Evolutionary conservation across 1,140 invertebrate species (phyloP).

Genomic region (Antheraea mylitta): DNA sequence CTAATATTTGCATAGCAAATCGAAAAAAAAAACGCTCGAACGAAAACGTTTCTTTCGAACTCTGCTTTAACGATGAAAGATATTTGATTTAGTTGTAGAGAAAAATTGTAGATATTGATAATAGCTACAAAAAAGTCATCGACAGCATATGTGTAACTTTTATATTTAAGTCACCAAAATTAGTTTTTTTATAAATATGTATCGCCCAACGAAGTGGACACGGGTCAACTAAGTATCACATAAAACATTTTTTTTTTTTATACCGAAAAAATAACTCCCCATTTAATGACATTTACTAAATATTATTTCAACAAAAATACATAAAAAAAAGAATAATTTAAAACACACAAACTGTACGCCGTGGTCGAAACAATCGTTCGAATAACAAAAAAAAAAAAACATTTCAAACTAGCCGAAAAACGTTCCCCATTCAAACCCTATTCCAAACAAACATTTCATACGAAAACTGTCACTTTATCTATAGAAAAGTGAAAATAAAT

Average conservation of each 20-base stretch:
- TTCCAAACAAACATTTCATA: slow-evolving; percentile 72
- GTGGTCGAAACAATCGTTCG: slow-evolving; percentile 38
- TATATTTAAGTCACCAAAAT: too few relatives aligned
- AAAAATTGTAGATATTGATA: too few relatives aligned
- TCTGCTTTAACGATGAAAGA: too few relatives aligned
- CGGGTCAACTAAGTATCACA: too few relatives aligned
- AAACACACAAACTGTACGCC: neutral
- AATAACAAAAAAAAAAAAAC: slow-evolving; percentile 70
- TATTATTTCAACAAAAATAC: neutral
- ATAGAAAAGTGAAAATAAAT: slow-evolving; percentile 74
- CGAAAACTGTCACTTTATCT: slow-evolving; percentile 72
- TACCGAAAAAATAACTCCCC: too few relatives aligned
- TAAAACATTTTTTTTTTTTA: neutral
- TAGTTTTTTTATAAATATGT: too few relatives aligned
- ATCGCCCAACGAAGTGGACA: neutral
- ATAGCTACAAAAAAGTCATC: too few relatives aligned
- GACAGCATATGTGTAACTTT: too few relatives aligned
- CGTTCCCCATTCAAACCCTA: slow-evolving; percentile 51
- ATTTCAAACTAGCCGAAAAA: slow-evolving; percentile 46
- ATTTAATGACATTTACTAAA: neutral
- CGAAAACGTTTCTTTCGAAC: too few relatives aligned
- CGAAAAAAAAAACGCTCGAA: too few relatives aligned
- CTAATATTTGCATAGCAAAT: too few relatives aligned
- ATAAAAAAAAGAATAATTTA: neutral
- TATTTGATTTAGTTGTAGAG: too few relatives aligned